Evolutionary conservation across 35 echinoderm and acorn worm genomes (phyloP), one percentile per base, ranked within the genome.

Genomic region (Eucidaris tribuloides): DNA sequence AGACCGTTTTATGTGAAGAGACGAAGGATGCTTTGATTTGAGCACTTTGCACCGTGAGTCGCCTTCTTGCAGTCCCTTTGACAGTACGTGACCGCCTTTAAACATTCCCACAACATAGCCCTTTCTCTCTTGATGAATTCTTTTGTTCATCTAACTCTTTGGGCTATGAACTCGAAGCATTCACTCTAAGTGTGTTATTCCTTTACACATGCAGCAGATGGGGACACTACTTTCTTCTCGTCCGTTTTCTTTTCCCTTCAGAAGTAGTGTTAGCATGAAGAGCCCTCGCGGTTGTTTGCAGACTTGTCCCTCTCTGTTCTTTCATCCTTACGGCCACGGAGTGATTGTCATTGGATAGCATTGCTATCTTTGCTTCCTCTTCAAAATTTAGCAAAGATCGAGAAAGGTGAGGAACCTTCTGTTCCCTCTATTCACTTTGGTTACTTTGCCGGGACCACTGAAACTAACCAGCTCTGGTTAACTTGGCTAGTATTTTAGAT

Each of bases 81-180:
- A 68, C 27, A 60, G 33, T n/a, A n/a, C n/a, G 65, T 94, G 91
- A 4, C 86, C 86, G 19, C 58, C 33, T 11, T 31, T 72, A 2
- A 96, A 46, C n/a, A 79, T 88, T 91, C 22, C 82, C 86, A 52
- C 70, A 94, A 63, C 92, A 96, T 2, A 90, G 63, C 34, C 83
- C 59, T 41, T 49, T 80, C 22, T 86, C 44, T 28, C 49, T 70
- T 1, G 59, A 50, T 0, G 56, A 87, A 11, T 83, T 64, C 31
- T 83, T 79, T 22, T 59, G 65, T 28, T 89, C 86, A 42, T 60
- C 45, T 7, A 89, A 24, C 2, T 80, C 7, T 34, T 65, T 58
- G 27, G n/a, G 45, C 68, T 27, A 48, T 22, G 22, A 89, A 94
- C 17, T 35, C 14, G 29, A 27, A 23, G 63, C 91, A 94, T 32